A percentile compares a stretch with the other conserved stretches of the same genome.
Conservation (phyloP, 2,113 vertebrate species). For the Anhinga anhinga region DNA sequence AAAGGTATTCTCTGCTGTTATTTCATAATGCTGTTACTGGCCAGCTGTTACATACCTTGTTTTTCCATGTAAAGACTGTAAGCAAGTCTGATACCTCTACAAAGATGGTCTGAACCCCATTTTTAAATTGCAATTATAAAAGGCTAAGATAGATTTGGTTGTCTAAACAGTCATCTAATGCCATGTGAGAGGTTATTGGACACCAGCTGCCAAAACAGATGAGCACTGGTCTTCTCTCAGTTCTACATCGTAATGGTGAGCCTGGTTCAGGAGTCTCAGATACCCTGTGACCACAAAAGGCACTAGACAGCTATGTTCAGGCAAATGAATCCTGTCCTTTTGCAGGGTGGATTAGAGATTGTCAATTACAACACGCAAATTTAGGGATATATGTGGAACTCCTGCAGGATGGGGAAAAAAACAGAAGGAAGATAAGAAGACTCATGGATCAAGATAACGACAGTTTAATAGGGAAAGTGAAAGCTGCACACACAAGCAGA, state of each 20-base stretch:
- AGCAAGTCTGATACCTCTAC: neutral
- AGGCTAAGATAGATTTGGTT: neutral
- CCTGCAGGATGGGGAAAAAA: neutral
- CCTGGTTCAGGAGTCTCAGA: neutral
- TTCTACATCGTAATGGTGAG: neutral
- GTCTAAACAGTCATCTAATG: neutral
- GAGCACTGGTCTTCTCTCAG: neutral
- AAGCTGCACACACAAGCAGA: neutral
- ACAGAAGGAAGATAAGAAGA: neutral
- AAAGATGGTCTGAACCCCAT: neutral
- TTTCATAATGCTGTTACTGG: neutral
- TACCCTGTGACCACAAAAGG: neutral
- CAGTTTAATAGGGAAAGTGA: neutral
- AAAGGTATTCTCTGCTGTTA: neutral
- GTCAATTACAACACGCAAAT: neutral
- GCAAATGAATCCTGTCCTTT: neutral
- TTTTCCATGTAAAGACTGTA: neutral
- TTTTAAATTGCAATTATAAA: neutral
- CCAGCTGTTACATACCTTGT: neutral
- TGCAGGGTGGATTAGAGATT: neutral
- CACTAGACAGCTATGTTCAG: neutral
- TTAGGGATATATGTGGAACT: neutral
- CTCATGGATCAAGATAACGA: neutral
- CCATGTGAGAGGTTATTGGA: neutral
- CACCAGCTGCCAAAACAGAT: neutral